These are phyloP conservation scores for Plebejus anna DNA, from an alignment of 2,888 invertebrate genomes.

Conservation along the genomic window DNA sequence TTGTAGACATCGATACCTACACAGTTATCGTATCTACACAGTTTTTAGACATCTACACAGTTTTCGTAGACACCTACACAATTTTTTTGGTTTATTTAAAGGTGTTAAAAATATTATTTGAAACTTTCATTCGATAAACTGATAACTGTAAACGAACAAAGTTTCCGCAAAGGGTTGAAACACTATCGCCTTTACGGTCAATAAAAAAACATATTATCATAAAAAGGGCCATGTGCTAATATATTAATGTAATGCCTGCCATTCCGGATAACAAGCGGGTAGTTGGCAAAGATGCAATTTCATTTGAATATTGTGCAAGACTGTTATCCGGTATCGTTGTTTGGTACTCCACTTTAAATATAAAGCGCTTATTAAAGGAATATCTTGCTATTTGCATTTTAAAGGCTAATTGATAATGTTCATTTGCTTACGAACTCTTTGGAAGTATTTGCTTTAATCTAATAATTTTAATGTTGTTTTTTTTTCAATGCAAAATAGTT, in stretches of 20 bases:
- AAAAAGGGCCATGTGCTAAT: conserved; percentile 71
- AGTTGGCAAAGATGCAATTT: conserved; percentile 80
- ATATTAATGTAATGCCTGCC: conserved; percentile 78
- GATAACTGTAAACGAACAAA: not conserved
- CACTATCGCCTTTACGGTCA: conserved; percentile 59
- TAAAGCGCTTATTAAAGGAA: conserved; percentile 69
- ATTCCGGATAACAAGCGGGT: conserved; percentile 64
- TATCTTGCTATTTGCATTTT: conserved; percentile 49
- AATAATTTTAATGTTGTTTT: no score
- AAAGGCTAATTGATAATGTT: conserved; percentile 56
- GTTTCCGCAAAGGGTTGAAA: not conserved
- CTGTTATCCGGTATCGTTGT: conserved; percentile 66
- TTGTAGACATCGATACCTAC: no score
- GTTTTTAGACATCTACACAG: not conserved
- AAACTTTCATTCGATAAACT: not conserved
- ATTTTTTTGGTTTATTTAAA: not conserved
- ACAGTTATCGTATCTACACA: no score
- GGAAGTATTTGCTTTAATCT: not conserved
- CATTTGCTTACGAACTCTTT: conserved; percentile 27
- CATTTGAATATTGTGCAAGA: conserved; percentile 79
- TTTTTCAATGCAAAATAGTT: no score
- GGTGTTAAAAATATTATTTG: not conserved
- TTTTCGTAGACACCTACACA: not conserved
- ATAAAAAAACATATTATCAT: conserved; percentile 74
- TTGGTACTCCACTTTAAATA: conserved; percentile 65